Evolutionary conservation across 2,888 invertebrate genomes (phyloP).

Genomic region (Noctua comes): DNA sequence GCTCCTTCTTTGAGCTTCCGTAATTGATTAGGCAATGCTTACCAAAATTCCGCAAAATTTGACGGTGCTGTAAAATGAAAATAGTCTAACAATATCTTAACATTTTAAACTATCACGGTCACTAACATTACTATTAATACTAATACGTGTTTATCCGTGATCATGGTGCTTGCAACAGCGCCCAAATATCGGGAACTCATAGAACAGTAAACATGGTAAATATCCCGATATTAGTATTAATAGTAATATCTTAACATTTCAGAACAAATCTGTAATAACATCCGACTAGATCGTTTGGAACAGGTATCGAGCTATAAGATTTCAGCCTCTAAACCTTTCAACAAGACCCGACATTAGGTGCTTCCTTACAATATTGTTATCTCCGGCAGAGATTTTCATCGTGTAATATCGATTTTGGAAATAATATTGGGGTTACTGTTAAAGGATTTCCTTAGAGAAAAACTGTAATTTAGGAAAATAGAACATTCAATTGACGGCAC

Average conservation of each 20-base stretch:
- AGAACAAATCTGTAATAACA: slow-evolving; percentile 43
- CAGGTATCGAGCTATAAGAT: slow-evolving; percentile 42
- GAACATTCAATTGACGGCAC: slow-evolving; percentile 20
- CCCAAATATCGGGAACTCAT: too few species aligned
- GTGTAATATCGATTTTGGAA: slow-evolving; percentile 17
- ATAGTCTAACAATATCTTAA: slow-evolving; percentile 7
- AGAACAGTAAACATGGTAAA: too few species aligned
- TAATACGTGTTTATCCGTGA: too few species aligned
- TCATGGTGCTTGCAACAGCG: too few species aligned
- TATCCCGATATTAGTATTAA: too few species aligned
- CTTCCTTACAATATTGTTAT: slow-evolving; percentile 37
- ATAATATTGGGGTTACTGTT: slow-evolving; percentile 18
- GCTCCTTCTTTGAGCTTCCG: too few species aligned
- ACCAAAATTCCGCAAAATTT: neutral
- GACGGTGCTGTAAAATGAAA: neutral
- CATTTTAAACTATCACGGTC: too few species aligned
- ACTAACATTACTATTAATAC: too few species aligned
- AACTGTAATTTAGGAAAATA: slow-evolving; percentile 7
- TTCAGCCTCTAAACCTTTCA: slow-evolving; percentile 48
- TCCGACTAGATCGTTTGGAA: slow-evolving; percentile 39
- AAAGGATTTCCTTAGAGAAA: slow-evolving; percentile 4
- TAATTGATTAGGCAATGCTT: neutral
- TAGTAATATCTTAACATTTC: slow-evolving; percentile 14
- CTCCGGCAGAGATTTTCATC: slow-evolving; percentile 27
- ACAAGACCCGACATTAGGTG: slow-evolving; percentile 39